Base-by-base conservation (phyloP, 2,797 vertebrate genomes). In the Anisognathus igniventris region DNA sequence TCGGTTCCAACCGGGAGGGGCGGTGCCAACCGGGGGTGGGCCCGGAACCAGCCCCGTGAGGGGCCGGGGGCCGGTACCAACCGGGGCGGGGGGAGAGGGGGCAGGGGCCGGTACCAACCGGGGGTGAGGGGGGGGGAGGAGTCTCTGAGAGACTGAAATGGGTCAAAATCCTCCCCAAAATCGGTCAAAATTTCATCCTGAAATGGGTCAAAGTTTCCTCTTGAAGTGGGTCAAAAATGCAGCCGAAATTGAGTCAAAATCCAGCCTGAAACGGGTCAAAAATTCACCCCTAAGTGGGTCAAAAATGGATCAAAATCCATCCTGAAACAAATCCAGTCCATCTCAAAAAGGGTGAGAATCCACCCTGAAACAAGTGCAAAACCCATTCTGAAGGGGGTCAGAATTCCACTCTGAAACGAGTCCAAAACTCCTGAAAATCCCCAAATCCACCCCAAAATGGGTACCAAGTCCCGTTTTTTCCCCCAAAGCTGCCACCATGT, bases 371-470 rank as follows among this genome's bases (percentile, higher is more conserved):
- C 20, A 14, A 20, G 13, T 54, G 30, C 51, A 54, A 21, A 54
- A n/a, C 30, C 51, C 31, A n/a, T n/a, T n/a, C 30, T 21, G 51
- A 54, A 22, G 30, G 51, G 30, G 21, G 21, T 33, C 31, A 23
- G 9, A 20, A 33, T 21, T n/a, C 50, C 42, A 4, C 2, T 21
- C 27, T 31, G 17, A n/a, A 25, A 10, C 7, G 1, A 9, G 2
- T 9, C 66, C 35, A 24, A 23, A 35, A 72, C 35, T 51, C 66
- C 66, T 13, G 22, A 53, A 70, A 70, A 53, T 53, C 48, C 37
- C 28, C 48, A 40, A 40, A 70, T 40, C 67, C 71, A 9, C 27
- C 54, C 12, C 3, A 9, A 15, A 73, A 15, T 53, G 51, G 30
- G 51, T 6, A 14, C 19, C 30, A 31, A 53, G 20, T 31, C 51